Evolutionary conservation across 2,888 invertebrate species (phyloP).

Genomic region (Tipula confusa): DNA sequence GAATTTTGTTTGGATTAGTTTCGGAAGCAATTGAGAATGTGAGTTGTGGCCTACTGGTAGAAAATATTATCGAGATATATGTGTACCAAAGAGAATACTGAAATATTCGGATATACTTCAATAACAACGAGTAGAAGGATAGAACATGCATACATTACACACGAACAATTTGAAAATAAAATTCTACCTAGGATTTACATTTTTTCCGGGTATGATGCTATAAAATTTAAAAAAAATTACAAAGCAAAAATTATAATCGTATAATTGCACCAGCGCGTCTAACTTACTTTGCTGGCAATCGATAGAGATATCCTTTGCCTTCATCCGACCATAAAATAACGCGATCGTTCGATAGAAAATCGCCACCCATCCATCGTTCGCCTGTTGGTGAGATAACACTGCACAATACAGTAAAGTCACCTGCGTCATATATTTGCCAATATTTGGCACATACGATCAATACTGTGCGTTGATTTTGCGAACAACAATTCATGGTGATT

Average conservation of each 20-base stretch:
- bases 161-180: conserved; percentile 28
- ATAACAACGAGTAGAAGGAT: not conserved
- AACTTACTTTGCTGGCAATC: conserved; percentile 90
- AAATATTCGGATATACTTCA: not conserved
- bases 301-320: conserved; percentile 93
- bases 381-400: conserved; percentile 84
- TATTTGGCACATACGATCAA: conserved; percentile 94
- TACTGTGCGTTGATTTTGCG: conserved; percentile 93
- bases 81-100: not conserved
- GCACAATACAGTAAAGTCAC: conserved; percentile 93
- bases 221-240: conserved; percentile 41
- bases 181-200: conserved; percentile 33
- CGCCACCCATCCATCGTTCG: conserved; percentile 93
- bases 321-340: conserved; percentile 95
- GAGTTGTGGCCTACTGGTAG: not conserved
- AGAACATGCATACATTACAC: conserved; percentile 15
- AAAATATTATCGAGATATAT: not conserved
- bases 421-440: conserved; percentile 86
- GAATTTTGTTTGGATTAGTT: not conserved
- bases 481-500: conserved; percentile 86
- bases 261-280: not conserved
- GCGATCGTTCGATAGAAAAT: conserved; percentile 85
- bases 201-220: conserved; percentile 34
- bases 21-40: not conserved
- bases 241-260: conserved; percentile 29